Evolutionary conservation across 2,888 invertebrate genomes (phyloP), one percentile per base, ranked within the genome.

Genomic region (Diploptera punctata): DNA sequence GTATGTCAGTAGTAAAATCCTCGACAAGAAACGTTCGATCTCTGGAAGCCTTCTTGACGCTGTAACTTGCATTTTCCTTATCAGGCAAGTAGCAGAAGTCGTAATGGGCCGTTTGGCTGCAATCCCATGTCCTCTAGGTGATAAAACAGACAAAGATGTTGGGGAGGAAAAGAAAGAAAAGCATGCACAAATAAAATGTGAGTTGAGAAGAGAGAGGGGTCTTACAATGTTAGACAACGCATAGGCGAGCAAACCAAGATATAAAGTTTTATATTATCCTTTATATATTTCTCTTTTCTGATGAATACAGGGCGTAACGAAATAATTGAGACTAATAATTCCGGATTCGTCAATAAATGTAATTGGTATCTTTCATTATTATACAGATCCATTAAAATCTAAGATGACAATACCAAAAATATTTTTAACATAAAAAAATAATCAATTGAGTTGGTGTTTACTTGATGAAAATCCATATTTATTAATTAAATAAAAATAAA

Each of bases 51-150:
- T 47, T 47, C 18, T 19, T 1, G 7, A 47, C 47, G n/a, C 47
- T 47, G 18, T 61, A 61, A 61, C 61, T 61, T 19, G 18, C 29
- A 38, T 16, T n/a, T 60, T 43, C 47, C 70, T 70, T 73, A 73
- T 70, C 73, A 68, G 65, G 65, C 52, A 52, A 70, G 24, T 38
- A 38, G 24, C 62, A 62, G 24, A 21, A 62, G 62, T 62, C 74
- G 71, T 71, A 74, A 74, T 74, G 74, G 74, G 71, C 43, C 74
- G 74, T 74, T 74, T 71, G 71, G 71, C 68, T 52, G 71, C 62
- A 49, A 70, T 68, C 60, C 71, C 43, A 67, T 68, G 73, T 71
- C 71, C 68, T 60, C 68, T 60, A 33, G 57, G 71, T 57, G 62
- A 71, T 71, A 73, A 73, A 73, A 70, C 57, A 67, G 62, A 43